Percentiles rank a stretch among this genome's conserved stretches.
Evolutionary conservation across 2,797 vertebrate species (phyloP).

Genomic region (Cuculus canorus): DNA sequence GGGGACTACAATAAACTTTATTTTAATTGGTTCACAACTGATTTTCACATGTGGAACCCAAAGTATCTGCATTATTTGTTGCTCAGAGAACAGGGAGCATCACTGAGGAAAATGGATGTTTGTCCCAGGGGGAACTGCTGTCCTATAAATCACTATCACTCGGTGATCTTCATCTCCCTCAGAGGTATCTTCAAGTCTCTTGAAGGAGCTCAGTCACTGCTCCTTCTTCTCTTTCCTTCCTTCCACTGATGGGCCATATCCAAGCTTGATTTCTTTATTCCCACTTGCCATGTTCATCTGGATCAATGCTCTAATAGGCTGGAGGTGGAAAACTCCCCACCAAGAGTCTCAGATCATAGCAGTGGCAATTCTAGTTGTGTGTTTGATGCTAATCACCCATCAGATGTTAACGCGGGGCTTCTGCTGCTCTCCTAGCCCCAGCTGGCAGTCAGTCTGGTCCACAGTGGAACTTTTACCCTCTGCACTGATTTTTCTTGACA

Average conservation of each 20-base stretch:
- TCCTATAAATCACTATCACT: neutral
- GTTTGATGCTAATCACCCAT: neutral
- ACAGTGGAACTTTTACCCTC: neutral
- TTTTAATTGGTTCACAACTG: neutral
- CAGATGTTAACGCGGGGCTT: neutral
- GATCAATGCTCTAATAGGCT: neutral
- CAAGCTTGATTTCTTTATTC: neutral
- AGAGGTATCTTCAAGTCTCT: no score
- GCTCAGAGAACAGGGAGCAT: neutral
- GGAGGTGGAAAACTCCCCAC: neutral
- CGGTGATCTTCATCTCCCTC: neutral
- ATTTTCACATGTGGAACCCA: neutral
- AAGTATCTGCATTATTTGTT: rapidly evolving
- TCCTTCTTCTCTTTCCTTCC: neutral
- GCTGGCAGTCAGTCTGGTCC: neutral
- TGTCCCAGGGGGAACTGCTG: neutral
- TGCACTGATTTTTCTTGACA: neutral
- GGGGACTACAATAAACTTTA: neutral
- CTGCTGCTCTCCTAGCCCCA: neutral
- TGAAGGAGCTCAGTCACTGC: no score
- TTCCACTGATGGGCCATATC: neutral
- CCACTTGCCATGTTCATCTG: rapidly evolving
- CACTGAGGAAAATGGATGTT: neutral
- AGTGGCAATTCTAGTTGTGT: neutral
- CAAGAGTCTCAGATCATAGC: rapidly evolving